Conservation (phyloP, 64 coral and sea anemone species). For the Platygyra sinensis region DNA sequence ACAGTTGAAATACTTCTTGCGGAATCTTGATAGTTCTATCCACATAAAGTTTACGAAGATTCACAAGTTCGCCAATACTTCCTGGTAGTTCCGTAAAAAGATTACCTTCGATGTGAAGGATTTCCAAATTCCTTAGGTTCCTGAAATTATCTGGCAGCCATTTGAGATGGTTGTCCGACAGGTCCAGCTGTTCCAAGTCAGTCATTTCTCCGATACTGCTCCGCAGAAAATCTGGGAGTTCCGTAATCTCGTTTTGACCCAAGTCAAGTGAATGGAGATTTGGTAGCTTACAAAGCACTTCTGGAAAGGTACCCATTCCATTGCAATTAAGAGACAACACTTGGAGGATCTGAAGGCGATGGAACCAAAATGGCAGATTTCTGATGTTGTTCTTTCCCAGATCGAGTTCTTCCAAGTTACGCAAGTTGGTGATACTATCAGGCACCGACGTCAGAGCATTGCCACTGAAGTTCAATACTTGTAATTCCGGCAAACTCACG, state of each 20-base stretch:
- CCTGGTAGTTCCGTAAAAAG: conserved; percentile 56
- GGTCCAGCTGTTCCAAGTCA: conserved; percentile 57
- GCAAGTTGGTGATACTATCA: conserved; percentile 55
- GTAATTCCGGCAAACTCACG: conserved; percentile 35
- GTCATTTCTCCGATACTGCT: conserved; percentile 70
- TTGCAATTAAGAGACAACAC: conserved; percentile 62
- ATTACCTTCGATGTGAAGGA: conserved; percentile 67
- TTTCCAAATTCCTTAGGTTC: conserved; percentile 34
- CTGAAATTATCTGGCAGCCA: conserved; percentile 55
- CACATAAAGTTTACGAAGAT: conserved; percentile 63
- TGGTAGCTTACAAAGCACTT: conserved; percentile 77
- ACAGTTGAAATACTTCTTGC: conserved; percentile 51
- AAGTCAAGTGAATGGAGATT: conserved; percentile 58
- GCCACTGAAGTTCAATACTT: conserved; percentile 61
- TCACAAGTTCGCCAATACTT: conserved; percentile 45
- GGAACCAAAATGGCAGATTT: conserved; percentile 71
- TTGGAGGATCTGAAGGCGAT: conserved; percentile 60
- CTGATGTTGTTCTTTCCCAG: conserved; percentile 66
- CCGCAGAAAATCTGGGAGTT: conserved; percentile 54
- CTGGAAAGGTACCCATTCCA: conserved; percentile 49
- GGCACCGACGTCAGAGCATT: conserved; percentile 55
- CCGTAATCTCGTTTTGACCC: conserved; percentile 58
- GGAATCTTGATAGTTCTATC: conserved; percentile 76
- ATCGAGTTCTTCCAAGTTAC: conserved; percentile 70
- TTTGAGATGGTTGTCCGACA: conserved; percentile 68